phyloP scores from a whole-genome alignment of 1,140 invertebrate species.

The Physella acuta region DNA sequence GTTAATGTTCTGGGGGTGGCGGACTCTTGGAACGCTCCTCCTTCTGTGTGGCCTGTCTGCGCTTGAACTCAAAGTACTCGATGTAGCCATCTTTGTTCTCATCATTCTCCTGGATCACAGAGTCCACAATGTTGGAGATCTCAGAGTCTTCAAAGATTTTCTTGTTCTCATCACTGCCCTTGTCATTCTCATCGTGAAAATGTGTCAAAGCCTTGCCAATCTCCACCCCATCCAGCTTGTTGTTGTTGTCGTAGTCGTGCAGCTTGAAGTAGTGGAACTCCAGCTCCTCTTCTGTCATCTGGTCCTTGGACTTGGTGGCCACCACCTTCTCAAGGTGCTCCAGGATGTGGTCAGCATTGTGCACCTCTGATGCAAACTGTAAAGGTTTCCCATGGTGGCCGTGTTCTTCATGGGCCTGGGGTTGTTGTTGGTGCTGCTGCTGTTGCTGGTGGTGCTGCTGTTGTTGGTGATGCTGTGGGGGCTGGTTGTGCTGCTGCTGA shows the following conservation, averaged over 20 bases:
- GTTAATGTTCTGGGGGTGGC: too few species aligned
- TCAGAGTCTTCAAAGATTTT: slow-evolving; percentile 76
- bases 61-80: slow-evolving; percentile 86
- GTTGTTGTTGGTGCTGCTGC: slow-evolving; percentile 24
- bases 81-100: slow-evolving; percentile 88
- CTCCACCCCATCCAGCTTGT: slow-evolving; percentile 58
- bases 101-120: slow-evolving; percentile 90
- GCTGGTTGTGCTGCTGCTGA: too few species aligned
- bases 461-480: slow-evolving; percentile 22
- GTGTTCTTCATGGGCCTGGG: slow-evolving; percentile 19
- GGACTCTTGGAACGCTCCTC: too few species aligned
- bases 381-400: too few species aligned
- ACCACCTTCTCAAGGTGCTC: slow-evolving; percentile 63
- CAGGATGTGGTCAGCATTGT: slow-evolving; percentile 58
- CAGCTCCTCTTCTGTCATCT: slow-evolving; percentile 61
- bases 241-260: slow-evolving; percentile 59
- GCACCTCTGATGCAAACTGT: slow-evolving; percentile 32
- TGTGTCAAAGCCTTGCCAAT: slow-evolving; percentile 57
- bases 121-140: slow-evolving; percentile 85
- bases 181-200: slow-evolving; percentile 40
- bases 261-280: slow-evolving; percentile 65
- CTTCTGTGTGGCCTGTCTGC: slow-evolving; percentile 14
- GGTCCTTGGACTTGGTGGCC: slow-evolving; percentile 48
- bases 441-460: slow-evolving; percentile 25
- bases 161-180: not conserved